Base-by-base conservation (phyloP, 2,888 invertebrate genomes). In the Eupithecia insigniata region DNA sequence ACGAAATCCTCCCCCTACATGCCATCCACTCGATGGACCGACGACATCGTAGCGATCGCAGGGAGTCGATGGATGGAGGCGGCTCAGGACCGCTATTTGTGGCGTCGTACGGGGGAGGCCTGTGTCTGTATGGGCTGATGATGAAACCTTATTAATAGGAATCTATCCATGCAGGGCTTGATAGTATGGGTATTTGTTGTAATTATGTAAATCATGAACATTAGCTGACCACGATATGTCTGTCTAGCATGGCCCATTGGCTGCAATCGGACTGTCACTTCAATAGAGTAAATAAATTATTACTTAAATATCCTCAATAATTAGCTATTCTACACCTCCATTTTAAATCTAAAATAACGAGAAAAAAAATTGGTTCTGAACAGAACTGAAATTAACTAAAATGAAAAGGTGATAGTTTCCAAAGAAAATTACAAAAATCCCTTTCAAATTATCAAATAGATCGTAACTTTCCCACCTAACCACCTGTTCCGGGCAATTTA, bases 201-300 rank as follows among this genome's bases (percentile, higher is more conserved):
- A 46, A 46, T 46, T n/a, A 46, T n/a, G n/a, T n/a, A n/a, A 46
- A 58, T 58, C 58, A 58, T 28, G 66, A 74, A 74, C 77, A 76
- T 76, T 74, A 64, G 67, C 67, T 55, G 14, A 55, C 66, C 70
- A 55, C 68, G 67, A 60, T 46, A 46, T 7, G 46, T n/a, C 46
- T 46, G 30, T 32, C 60, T 32, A 32, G 12, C 28, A 46, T 60
- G 60, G 60, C 2, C 32, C 80, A 78, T 83, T 85, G 71, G 76
- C 75, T 79, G 73, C 79, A 78, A 81, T 81, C 80, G 77, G 43
- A 80, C 81, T 80, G 82, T 82, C 78, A 81, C 81, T 43, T 70
- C 72, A 73, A 75, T 73, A 72, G 60, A 46, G 14, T 43, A 43
- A 43, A 43, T 43, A 18, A n/a, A 43, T 14, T 4, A 34, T 7